Conservation (phyloP, 2,113 vertebrate species). For the Anhinga rufa region DNA sequence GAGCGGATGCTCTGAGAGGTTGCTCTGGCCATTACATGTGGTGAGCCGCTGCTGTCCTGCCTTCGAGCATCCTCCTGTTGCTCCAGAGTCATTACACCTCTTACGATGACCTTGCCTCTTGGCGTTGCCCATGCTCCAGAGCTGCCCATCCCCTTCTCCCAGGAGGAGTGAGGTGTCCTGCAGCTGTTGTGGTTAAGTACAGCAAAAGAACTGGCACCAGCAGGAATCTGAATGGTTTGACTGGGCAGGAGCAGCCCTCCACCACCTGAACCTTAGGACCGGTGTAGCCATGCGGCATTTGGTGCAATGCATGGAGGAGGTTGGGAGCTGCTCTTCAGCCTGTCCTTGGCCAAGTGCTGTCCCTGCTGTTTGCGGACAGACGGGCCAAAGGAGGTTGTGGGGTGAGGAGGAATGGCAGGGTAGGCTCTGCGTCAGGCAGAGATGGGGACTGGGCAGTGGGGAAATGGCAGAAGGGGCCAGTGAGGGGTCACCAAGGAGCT, state of each 20-base stretch:
- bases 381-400: neutral
- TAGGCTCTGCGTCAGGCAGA: neutral
- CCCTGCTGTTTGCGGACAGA: neutral
- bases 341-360: neutral
- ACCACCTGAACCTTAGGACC: neutral
- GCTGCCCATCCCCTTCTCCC: neutral
- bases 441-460: neutral
- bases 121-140: neutral
- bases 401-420: neutral
- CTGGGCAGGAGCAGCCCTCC: neutral
- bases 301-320: neutral
- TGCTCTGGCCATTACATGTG: neutral
- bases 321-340: neutral
- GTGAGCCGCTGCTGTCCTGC: neutral
- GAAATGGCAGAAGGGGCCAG: neutral
- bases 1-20: fast-evolving
- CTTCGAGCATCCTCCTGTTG: neutral
- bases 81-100: neutral
- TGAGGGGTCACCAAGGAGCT: neutral
- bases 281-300: fast-evolving
- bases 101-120: neutral
- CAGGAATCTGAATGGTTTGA: neutral
- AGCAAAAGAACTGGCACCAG: neutral
- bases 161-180: neutral
- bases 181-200: neutral